Conservation (phyloP, 2,888 invertebrate species). For the Dolichopus griseipennis region DNA sequence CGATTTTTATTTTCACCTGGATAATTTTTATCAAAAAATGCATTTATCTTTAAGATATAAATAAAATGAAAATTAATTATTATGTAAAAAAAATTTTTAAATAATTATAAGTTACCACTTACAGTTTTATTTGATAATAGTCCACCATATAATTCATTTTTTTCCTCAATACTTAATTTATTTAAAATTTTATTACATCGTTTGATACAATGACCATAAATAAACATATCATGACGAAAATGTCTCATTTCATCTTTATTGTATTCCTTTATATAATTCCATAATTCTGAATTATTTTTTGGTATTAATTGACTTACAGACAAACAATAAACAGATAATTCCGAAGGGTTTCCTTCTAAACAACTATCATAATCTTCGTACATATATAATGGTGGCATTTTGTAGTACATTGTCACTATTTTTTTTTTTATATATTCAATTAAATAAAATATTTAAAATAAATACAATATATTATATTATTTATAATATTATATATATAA, state of each 20-base stretch:
- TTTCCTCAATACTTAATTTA: background rate
- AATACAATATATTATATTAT: no score
- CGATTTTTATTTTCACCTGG: conserved; percentile 27
- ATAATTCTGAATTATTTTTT: no score
- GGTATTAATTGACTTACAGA: no score
- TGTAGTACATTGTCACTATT: no score
- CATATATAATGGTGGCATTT: conserved; percentile 26
- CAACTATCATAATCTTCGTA: conserved; percentile 31
- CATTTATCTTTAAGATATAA: background rate
- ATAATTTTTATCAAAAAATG: conserved; percentile 22
- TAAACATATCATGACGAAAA: conserved; percentile 34
- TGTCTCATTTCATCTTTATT: conserved; percentile 28
- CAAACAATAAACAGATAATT: no score
- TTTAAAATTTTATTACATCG: conserved; percentile 25
- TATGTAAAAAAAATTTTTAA: no score
- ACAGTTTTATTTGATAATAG: background rate
- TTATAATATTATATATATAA: no score
- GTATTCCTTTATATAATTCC: background rate
- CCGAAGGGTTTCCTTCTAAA: conserved; percentile 19
- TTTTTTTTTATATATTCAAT: no score
- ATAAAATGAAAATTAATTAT: no score
- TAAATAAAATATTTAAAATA: no score
- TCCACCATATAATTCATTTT: background rate
- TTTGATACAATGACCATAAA: conserved; percentile 33
- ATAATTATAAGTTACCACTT: no score